These are phyloP conservation scores for Helobdella robusta DNA, from an alignment of 2,888 invertebrate species.

Conservation along the genomic window DNA sequence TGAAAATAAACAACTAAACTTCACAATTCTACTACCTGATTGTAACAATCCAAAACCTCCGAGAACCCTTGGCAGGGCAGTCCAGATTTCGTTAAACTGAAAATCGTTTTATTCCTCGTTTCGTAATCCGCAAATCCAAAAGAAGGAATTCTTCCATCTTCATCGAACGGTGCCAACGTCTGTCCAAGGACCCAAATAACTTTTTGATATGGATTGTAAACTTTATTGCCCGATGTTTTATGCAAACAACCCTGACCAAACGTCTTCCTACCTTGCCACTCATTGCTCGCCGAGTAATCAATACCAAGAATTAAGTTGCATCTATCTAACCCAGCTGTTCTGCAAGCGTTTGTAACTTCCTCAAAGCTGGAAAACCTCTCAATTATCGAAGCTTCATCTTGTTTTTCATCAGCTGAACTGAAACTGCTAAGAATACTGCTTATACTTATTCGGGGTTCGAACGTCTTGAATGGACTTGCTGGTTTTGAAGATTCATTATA, in stretches of 20 bases:
- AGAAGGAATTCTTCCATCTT: constrained; percentile 43
- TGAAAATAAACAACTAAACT: background rate
- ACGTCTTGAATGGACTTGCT: background rate
- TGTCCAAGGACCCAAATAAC: constrained; percentile 46
- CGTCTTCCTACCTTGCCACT: constrained; percentile 53
- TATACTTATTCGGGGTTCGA: constrained; percentile 13
- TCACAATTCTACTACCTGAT: constrained; percentile 48
- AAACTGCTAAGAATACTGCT: constrained; percentile 18
- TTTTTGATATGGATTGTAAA: constrained; percentile 50
- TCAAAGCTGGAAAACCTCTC: constrained; percentile 48
- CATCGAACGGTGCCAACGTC: constrained; percentile 44
- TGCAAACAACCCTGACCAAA: constrained; percentile 51
- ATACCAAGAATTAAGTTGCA: constrained; percentile 54
- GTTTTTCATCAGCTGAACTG: constrained; percentile 8
- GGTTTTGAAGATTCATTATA: background rate
- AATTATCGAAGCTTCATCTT: constrained; percentile 36
- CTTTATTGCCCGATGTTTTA: constrained; percentile 42
- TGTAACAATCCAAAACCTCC: constrained; percentile 49
- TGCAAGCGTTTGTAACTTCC: constrained; percentile 48
- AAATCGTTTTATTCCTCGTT: constrained; percentile 42
- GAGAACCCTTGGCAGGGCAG: constrained; percentile 40
- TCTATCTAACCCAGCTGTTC: constrained; percentile 50
- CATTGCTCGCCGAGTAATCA: constrained; percentile 54
- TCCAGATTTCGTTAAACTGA: constrained; percentile 40
- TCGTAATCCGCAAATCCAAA: constrained; percentile 46